Percentiles rank a stretch among this genome's conserved stretches.
phyloP scores from a whole-genome alignment of 2,888 invertebrate species.

The Crossocerus cetratus region DNA sequence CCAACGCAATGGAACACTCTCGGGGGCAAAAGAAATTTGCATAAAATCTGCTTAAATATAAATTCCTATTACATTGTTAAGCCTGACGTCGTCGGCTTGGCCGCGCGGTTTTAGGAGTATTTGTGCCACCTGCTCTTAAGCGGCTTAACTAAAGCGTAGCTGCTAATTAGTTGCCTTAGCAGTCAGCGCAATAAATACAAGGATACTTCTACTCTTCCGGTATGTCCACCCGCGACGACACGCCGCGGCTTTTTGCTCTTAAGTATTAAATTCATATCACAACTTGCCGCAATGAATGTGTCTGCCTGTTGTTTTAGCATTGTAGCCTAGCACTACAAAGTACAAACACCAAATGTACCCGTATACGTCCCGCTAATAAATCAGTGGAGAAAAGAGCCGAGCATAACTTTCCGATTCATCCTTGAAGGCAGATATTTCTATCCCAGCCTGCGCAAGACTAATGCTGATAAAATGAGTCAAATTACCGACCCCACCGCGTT shows the following conservation, averaged over 20 bases:
- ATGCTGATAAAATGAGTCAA: no score
- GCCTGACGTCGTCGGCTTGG: constrained; percentile 8
- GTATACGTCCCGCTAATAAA: background rate
- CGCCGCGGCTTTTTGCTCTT: background rate
- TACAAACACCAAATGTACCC: background rate
- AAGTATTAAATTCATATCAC: constrained; percentile 1
- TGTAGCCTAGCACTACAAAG: background rate
- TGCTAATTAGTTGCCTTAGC: constrained; percentile 49
- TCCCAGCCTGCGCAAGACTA: no score
- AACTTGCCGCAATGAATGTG: constrained; percentile 1
- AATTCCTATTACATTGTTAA: constrained; percentile 19
- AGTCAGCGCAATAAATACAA: constrained; percentile 30
- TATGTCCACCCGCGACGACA: background rate
- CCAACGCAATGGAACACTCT: background rate
- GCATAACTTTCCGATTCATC: no score
- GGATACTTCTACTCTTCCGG: constrained; percentile 25
- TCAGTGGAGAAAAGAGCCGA: no score
- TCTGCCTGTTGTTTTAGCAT: background rate
- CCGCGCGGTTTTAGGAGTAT: constrained; percentile 43
- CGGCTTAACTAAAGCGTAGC: constrained; percentile 44
- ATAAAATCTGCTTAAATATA: constrained; percentile 17
- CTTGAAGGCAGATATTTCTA: no score
- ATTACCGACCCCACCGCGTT: no score
- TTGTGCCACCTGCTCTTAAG: constrained; percentile 44
- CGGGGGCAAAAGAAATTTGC: constrained; percentile 7